Evolutionary conservation across 2,113 vertebrate genomes (phyloP), one percentile per base, ranked within the genome.

Genomic region (Acinonyx jubatus): DNA sequence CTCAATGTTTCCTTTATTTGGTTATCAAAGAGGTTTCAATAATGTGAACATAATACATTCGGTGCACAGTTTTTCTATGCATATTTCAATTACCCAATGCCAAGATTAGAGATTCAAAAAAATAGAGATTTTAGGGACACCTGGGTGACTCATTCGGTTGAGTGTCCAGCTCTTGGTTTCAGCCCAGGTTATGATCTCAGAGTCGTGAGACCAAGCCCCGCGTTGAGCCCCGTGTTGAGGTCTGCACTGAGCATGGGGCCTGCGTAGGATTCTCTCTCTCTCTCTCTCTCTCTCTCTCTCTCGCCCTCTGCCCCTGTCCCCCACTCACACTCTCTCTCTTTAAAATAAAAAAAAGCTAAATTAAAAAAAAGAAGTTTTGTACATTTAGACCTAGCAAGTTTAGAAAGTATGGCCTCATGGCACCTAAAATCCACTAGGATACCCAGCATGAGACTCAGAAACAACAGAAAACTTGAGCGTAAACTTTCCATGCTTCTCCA

Each of bases 351-450:
- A 19, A 57, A 21, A 21, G 19, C 2, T 57, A 57, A 18, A 19
- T 6, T 57, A 57, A 31, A 38, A 76, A 57, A 31, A 89, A 81
- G 78, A 97, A 55, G 57, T 48, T 5, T 27, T 89, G 94, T 83
- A 68, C 38, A 25, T 95, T 97, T 97, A 94, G 97, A 96, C 25
- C 31, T 73, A 84, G 68, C 38, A 83, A 79, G 88, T 13, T 1
- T 50, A 4, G 7, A 27, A 9, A 79, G 79, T 4, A 55, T 33
- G 89, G 48, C 78, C 63, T 65, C 50, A 13, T 90, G 83, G 61
- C 93, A n/a, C 7, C 10, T 79, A 63, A 85, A 88, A 4, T 80
- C 76, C n/a, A 16, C 61, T 25, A 12, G n/a, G 33, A 86, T 96
- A n/a, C 78, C 52, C 92, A 95, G 82, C 87, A 76, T 9, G 85